A percentile compares a stretch with the other conserved stretches of the same genome.
Evolutionary conservation across 1,140 invertebrate genomes (phyloP).

Genomic region (Maniola jurtina): DNA sequence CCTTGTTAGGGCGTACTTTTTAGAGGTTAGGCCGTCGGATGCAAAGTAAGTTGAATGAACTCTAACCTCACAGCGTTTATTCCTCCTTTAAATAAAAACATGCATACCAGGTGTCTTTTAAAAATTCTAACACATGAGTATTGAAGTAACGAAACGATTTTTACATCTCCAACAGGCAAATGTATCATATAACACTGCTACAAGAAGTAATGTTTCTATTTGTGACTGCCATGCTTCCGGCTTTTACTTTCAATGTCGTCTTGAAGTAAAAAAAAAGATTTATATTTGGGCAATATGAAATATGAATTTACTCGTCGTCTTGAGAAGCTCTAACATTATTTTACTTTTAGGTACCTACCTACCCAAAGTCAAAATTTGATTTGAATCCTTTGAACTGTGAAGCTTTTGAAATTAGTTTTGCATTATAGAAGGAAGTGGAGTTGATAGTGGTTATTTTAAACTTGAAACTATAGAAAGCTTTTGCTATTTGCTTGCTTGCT

Average conservation of each 20-base stretch:
- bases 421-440: too few relatives aligned
- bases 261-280: slow-evolving; percentile 27
- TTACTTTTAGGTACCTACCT: too few relatives aligned
- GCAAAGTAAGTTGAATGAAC: neutral
- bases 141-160: slow-evolving; percentile 24
- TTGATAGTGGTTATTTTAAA: too few relatives aligned
- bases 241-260: slow-evolving; percentile 42
- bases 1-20: neutral
- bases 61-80: neutral
- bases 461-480: too few relatives aligned
- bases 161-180: slow-evolving; percentile 34
- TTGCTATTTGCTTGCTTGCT: too few relatives aligned
- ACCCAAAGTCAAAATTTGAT: too few relatives aligned
- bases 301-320: slow-evolving; percentile 13
- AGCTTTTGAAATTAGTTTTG: too few relatives aligned
- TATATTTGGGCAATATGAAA: slow-evolving; percentile 27
- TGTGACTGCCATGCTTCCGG: slow-evolving; percentile 59
- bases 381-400: too few relatives aligned
- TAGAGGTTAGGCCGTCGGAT: slow-evolving; percentile 6
- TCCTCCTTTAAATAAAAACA: neutral
- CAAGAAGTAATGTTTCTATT: slow-evolving; percentile 69
- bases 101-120: neutral
- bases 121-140: slow-evolving; percentile 10
- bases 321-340: too few relatives aligned
- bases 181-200: slow-evolving; percentile 58